Conservation (phyloP, 2,888 invertebrate genomes). For the Tridacna crocea region DNA sequence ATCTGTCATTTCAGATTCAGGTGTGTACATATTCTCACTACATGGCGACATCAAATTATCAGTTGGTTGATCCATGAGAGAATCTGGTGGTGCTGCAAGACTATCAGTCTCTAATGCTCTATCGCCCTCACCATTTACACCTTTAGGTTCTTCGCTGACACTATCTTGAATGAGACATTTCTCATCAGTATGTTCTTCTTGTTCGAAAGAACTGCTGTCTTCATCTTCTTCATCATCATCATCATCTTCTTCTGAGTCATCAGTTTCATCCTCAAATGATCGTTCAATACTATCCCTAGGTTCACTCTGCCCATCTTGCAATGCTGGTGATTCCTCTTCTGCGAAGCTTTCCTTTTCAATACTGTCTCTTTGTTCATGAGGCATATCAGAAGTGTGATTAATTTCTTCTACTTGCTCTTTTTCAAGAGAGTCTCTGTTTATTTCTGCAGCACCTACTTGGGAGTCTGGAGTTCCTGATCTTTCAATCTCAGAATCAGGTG, state of each 20-base stretch:
- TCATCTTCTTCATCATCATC: conserved; percentile 72
- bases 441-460: conserved; percentile 39
- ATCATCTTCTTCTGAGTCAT: conserved; percentile 48
- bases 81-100: conserved; percentile 42
- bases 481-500: conserved; percentile 45
- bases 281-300: conserved; percentile 53
- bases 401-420: conserved; percentile 37
- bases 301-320: conserved; percentile 35
- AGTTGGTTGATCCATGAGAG: conserved; percentile 49
- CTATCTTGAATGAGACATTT: conserved; percentile 60
- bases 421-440: conserved; percentile 56
- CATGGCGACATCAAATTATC: conserved; percentile 52
- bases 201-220: conserved; percentile 59
- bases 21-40: conserved; percentile 43
- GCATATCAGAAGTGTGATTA: conserved; percentile 13
- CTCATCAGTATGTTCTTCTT: conserved; percentile 66
- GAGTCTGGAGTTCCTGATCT: conserved; percentile 60
- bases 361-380: conserved; percentile 44
- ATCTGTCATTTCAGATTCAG: conserved; percentile 58
- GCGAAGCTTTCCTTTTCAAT: conserved; percentile 45
- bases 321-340: conserved; percentile 27
- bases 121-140: conserved; percentile 18
- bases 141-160: conserved; percentile 48
- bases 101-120: conserved; percentile 49
- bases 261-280: conserved; percentile 56